phyloP scores from a whole-genome alignment of 2,888 invertebrate species.

The Leucophenga montana region DNA sequence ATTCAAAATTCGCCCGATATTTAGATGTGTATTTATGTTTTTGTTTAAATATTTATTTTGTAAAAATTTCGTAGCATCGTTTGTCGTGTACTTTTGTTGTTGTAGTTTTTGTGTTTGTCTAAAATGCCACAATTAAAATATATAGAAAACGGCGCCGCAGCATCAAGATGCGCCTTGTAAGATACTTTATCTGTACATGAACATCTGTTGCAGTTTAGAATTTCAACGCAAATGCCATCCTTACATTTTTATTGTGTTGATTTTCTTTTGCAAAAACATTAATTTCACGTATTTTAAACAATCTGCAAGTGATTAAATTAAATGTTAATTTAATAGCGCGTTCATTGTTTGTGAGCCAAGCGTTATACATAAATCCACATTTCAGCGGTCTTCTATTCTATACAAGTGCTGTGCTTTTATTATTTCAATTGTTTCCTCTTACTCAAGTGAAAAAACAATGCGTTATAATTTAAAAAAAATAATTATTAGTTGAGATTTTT shows the following conservation, averaged over 20 bases:
- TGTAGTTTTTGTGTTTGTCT: background rate
- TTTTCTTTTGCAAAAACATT: background rate
- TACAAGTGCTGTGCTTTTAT: too few species aligned
- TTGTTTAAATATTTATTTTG: conserved; percentile 48
- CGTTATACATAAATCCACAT: background rate
- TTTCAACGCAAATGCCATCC: background rate
- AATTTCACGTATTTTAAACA: conserved; percentile 40
- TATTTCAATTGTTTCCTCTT: too few species aligned
- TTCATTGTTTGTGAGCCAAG: conserved; percentile 19
- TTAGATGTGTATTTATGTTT: conserved; percentile 38
- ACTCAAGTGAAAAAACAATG: conserved; percentile 28
- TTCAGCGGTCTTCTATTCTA: too few species aligned
- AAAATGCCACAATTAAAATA: conserved; percentile 23
- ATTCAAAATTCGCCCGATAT: background rate
- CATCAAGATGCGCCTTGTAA: conserved; percentile 44
- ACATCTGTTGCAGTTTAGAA: conserved; percentile 25
- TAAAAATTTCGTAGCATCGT: background rate
- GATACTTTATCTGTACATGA: background rate
- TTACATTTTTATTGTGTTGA: background rate
- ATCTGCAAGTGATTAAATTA: conserved; percentile 59
- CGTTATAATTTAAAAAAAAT: conserved; percentile 52
- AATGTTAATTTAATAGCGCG: conserved; percentile 33
- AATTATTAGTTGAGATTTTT: conserved; percentile 42
- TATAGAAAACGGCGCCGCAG: conserved; percentile 47
- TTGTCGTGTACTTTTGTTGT: background rate